Base-by-base conservation (phyloP, 2,888 invertebrate species). In the Tipula helvola region DNA sequence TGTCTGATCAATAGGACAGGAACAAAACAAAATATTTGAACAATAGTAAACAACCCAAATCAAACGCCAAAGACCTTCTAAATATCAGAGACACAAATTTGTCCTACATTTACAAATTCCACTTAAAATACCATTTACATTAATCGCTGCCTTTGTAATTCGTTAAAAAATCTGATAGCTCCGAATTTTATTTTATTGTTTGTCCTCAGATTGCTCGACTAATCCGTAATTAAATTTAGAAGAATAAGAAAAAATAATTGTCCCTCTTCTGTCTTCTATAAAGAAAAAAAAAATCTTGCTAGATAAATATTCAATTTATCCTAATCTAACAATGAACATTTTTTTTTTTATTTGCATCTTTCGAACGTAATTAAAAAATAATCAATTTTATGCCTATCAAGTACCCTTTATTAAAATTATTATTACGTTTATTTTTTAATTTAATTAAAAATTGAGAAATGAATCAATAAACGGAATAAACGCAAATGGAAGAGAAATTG, bases 381-480 rank as follows among this genome's bases (percentile, higher is more conserved):
- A 71, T 71, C 71, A 71, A 71, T 71, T 71, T 71, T 71, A 71
- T 71, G 71, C 71, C 71, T 71, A 71, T 71, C 71, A 71, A 71
- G 71, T 18, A 71, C 71, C 71, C 71, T 71, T 71, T 71, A 71
- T 71, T 71, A 71, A 71, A 71, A 71, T 71, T 71, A 71, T 28
- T 71, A 71, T 71, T 71, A 71, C 71, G 28, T 71, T 28, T 71
- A 28, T 28, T 71, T 71, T 71, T 71, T 71, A 71, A 71, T 71
- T 71, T 28, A 71, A 71, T 71, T 71, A 71, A 71, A 71, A 52
- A 52, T 52, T 52, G 52, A 52, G 16, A 71, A 71, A 28, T 71
- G 71, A 71, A 71, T 71, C 71, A 71, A 71, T 71, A 71, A 71
- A 28, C 28, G 10, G 28, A 10, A 28, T 28, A 28, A 28, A 28